Conservation (phyloP, 1,140 invertebrate species). For the Saccostrea cuccullata region DNA sequence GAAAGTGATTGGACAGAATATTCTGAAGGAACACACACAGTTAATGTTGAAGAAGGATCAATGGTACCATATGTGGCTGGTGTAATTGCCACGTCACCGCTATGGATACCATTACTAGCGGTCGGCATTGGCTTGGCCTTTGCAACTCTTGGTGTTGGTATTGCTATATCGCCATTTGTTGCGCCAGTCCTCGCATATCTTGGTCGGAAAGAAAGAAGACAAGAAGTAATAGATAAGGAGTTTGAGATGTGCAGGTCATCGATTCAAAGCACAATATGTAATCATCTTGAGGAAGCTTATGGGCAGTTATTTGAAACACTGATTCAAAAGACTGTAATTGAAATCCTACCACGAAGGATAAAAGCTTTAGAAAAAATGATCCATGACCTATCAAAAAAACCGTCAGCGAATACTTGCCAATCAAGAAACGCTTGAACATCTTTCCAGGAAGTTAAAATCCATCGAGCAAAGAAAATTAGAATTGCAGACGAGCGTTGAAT, state of each 20-base stretch:
- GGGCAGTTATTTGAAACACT: neutral
- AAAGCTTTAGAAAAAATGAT: neutral
- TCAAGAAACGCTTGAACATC: neutral
- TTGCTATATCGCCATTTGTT: neutral
- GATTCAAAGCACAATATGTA: neutral
- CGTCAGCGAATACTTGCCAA: neutral
- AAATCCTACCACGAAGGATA: neutral
- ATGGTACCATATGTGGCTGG: neutral
- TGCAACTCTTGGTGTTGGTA: neutral
- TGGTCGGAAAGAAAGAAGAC: neutral
- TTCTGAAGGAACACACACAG: neutral
- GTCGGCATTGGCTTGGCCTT: neutral
- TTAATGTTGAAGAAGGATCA: neutral
- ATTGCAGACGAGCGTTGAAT: too few relatives aligned
- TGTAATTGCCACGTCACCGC: neutral
- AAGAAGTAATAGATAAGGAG: neutral
- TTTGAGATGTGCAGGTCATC: neutral
- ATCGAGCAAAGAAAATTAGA: too few relatives aligned
- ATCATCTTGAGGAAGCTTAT: neutral
- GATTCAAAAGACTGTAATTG: neutral
- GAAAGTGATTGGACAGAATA: neutral
- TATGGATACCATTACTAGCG: neutral
- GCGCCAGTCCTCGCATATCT: neutral
- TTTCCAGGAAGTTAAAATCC: too few relatives aligned
- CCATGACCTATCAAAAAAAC: neutral